Percentiles rank a stretch among this genome's conserved stretches.
phyloP scores from a whole-genome alignment of 1,140 invertebrate species.

The Orchesella cincta region DNA sequence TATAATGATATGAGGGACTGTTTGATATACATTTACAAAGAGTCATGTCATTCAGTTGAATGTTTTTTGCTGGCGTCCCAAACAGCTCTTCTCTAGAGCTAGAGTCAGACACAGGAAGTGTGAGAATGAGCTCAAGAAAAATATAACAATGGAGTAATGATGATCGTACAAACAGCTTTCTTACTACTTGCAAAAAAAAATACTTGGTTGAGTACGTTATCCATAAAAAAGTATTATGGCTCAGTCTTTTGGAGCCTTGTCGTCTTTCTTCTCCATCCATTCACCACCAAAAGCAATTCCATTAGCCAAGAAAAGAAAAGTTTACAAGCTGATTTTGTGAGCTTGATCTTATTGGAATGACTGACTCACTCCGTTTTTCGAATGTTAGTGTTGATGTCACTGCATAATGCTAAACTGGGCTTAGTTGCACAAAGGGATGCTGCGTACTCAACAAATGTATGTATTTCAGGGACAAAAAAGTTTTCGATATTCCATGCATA shows the following conservation, averaged over 20 bases:
- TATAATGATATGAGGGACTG: too few relatives aligned
- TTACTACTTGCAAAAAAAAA: neutral
- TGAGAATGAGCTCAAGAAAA: neutral
- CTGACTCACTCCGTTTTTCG: slow-evolving; percentile 4
- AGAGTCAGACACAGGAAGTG: neutral
- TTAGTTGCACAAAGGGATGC: too few relatives aligned
- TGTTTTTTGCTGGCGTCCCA: neutral
- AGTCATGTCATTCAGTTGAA: too few relatives aligned
- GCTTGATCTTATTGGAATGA: slow-evolving; percentile 12
- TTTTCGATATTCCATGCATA: too few relatives aligned
- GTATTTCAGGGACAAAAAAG: too few relatives aligned
- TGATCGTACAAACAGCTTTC: neutral
- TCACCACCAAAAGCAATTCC: neutral
- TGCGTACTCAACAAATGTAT: too few relatives aligned
- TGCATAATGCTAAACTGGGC: too few relatives aligned
- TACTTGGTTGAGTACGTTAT: neutral
- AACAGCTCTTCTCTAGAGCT: neutral
- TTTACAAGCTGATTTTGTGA: neutral
- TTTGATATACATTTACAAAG: too few relatives aligned
- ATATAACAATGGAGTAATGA: neutral
- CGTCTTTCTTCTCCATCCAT: neutral
- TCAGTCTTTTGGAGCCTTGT: neutral
- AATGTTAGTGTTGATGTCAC: too few relatives aligned
- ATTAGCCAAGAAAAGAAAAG: slow-evolving; percentile 5
- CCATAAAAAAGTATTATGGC: neutral